Evolutionary conservation across 2,113 vertebrate species (phyloP), one percentile per base, ranked within the genome.

Genomic region (Centropus bengalensis): DNA sequence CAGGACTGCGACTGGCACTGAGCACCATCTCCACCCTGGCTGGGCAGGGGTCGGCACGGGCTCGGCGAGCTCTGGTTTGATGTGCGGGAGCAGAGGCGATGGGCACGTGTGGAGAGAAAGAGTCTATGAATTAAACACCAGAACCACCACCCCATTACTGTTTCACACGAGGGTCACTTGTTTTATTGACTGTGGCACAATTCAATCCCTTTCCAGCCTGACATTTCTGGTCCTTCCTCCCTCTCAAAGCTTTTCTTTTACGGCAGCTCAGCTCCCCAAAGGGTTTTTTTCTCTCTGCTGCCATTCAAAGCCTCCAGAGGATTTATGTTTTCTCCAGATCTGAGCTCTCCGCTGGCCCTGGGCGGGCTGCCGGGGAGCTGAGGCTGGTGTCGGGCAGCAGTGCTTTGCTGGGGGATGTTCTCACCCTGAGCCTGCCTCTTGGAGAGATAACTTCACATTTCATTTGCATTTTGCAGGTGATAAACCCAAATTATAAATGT

Each of bases 81-180:
- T 15, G 47, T 10, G 82, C 0, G 0, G 54, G 19, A 74, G 66
- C 3, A 2, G 24, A 18, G 64, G 55, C 42, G 87, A 32, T 0
- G 81, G 68, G 19, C 44, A 13, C 0, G 4, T 0, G 2, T 0
- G 2, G 36, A 66, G 64, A 32, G 28, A 10, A 60, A 63, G 0
- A 27, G 66, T 6, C 83, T 60, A 6, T 30, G 87, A 33, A 27
- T 62, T 8, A 70, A 90, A 69, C 6, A 66, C 71, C 78, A 22
- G 60, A 42, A 26, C 44, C 59, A 38, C 54, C 78, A 28, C 60
- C 79, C 84, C 76, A 7, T 78, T 69, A 38, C 44, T 80, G 91
- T 82, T 42, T 69, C 59, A 21, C 91, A 14, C 4, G 2, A 7
- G 33, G 94, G 93, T 94, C 83, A 32, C 91, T 75, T n/a, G 9